These are phyloP conservation scores for Epirrita christyi DNA, from an alignment of 2,888 invertebrate species.

Conservation along the genomic window DNA sequence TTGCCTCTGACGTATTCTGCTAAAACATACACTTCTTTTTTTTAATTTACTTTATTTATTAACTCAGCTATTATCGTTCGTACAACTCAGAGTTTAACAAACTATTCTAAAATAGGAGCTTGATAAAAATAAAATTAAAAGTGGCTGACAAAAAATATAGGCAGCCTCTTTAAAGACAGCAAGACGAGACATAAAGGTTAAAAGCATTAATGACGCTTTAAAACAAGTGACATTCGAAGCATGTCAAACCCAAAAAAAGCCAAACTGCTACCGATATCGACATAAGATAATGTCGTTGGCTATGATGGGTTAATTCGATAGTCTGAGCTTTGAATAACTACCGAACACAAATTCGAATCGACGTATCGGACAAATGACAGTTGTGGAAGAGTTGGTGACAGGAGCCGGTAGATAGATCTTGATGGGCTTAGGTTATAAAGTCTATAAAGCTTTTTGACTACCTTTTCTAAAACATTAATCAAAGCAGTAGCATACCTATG, in stretches of 20 bases:
- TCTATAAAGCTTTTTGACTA: no score
- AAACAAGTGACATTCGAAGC: constrained; percentile 47
- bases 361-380: constrained; percentile 59
- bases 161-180: constrained; percentile 4
- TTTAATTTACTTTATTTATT: no score
- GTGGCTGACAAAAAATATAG: constrained; percentile 3
- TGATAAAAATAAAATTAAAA: no score
- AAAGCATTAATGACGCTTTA: constrained; percentile 35
- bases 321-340: constrained; percentile 60
- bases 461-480: no score
- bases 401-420: neutral
- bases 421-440: no score
- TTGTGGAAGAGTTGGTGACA: constrained; percentile 35
- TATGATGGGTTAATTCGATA: constrained; percentile 77
- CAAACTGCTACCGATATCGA: constrained; percentile 72
- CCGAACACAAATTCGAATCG: constrained; percentile 61
- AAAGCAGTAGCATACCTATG: no score
- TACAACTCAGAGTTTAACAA: no score
- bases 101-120: no score
- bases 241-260: constrained; percentile 52
- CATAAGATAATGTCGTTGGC: constrained; percentile 59
- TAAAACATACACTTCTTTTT: no score
- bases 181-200: constrained; percentile 7
- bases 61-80: no score
- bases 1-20: no score